A percentile compares a stretch with the other conserved stretches of the same genome.
Conservation (phyloP, 2,888 invertebrate genomes). For the Homarus gammarus region DNA sequence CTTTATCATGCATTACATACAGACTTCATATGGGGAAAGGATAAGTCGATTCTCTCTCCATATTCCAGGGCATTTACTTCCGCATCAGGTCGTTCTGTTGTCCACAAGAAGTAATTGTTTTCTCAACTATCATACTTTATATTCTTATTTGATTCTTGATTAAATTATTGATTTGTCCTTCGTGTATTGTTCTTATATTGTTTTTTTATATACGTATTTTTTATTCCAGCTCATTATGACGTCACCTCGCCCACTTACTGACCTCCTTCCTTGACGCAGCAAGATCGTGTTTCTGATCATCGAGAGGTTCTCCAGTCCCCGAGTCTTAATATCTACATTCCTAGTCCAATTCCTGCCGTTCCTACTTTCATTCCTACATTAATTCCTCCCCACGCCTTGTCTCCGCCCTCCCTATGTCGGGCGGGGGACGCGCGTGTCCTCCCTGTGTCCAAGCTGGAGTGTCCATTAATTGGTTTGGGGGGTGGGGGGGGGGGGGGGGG, state of each 20-base stretch:
- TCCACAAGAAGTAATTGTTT: too few relatives aligned
- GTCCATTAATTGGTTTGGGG: conserved; percentile 51
- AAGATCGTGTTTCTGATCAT: conserved; percentile 16
- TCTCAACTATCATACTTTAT: too few relatives aligned
- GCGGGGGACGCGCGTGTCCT: conserved; percentile 22
- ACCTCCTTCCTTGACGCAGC: neutral
- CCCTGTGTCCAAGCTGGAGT: conserved; percentile 28
- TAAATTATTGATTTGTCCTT: too few relatives aligned
- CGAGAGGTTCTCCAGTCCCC: conserved; percentile 18
- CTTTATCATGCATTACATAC: too few relatives aligned
- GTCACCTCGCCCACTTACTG: conserved; percentile 8
- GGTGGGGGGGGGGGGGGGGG: neutral
- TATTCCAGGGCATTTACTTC: too few relatives aligned
- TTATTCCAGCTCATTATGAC: too few relatives aligned
- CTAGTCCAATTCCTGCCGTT: conserved; percentile 39
- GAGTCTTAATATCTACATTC: conserved; percentile 43
- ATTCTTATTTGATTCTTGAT: too few relatives aligned
- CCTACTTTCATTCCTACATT: conserved; percentile 11
- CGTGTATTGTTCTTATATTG: too few relatives aligned
- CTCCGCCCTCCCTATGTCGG: conserved; percentile 29
- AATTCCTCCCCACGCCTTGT: neutral
- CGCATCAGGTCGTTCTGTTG: too few relatives aligned
- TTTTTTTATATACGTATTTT: too few relatives aligned
- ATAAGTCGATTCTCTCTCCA: too few relatives aligned
- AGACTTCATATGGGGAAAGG: too few relatives aligned